Base-by-base conservation (phyloP, 1,140 invertebrate species). In the Zaprionus capensis region DNA sequence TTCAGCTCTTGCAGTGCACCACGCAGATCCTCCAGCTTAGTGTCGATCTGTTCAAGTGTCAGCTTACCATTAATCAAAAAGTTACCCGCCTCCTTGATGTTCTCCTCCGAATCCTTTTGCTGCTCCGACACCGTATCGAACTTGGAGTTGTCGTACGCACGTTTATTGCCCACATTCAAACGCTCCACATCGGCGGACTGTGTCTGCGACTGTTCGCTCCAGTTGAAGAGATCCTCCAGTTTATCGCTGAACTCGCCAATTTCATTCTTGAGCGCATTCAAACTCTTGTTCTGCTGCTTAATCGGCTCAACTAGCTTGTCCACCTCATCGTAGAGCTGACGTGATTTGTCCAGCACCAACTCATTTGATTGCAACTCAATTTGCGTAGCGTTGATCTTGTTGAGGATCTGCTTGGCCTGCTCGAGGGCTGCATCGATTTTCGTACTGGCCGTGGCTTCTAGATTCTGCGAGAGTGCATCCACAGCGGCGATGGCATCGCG, bases 381-480 rank as follows among this genome's bases (percentile, higher is more conserved):
- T 4, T 91, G 76, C 15, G 94, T 81, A 28, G 86, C 57, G 77
- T 91, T 94, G 80, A 78, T 90, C 90, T 94, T 80, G 9, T 82
- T 93, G 15, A 97, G 93, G 4, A 97, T 96, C 1, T 94, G 92
- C 70, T 96, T 93, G 0, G 97, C 97, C 86, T 97, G 95, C 12
- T 94, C 93, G 4, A 98, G 81, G 0, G 97, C 96, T 17, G 94
- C 95, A 56, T 98, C 97, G 0, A 97, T 94, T 90, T 96, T 96
- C 0, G 96, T 96, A 28, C 95, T 94, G 51, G 95, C 96, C 26
- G 95, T 95, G 1, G 95, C 94, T 70, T 96, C 95, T 0, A 96
- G 92, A 53, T 95, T 95, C 26, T 94, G 93, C 1, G 96, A 95
- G 4, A 97, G 84, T 4, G 94, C 93, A 12, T 95, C 93, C 0